A percentile compares a stretch with the other conserved stretches of the same genome.
Evolutionary conservation across 2,113 vertebrate species (phyloP).

Genomic region (Scortum barcoo): DNA sequence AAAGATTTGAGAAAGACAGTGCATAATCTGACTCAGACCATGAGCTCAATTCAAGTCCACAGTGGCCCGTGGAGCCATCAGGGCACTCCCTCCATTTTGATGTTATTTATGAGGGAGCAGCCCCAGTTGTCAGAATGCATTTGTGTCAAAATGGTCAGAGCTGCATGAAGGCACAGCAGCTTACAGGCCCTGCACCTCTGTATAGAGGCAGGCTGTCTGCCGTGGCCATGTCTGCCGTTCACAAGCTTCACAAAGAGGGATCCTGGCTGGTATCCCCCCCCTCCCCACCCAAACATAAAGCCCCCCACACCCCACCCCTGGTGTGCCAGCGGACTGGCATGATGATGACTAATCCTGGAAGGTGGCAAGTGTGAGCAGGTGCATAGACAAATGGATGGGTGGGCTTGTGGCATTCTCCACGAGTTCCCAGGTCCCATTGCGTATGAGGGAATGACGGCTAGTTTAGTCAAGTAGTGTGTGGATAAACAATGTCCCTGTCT

Average conservation of each 20-base stretch:
- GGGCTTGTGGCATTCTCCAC: constrained; percentile 62
- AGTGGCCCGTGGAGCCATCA: constrained; percentile 76
- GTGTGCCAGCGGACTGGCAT: constrained; percentile 73
- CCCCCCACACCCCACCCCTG: constrained; percentile 42
- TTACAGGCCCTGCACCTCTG: constrained; percentile 78
- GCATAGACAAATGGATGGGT: constrained; percentile 72
- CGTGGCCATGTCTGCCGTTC: constrained; percentile 62
- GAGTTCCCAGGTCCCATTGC: constrained; percentile 76
- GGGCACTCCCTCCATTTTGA: constrained; percentile 83
- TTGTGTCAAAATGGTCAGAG: constrained; percentile 88
- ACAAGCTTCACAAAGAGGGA: constrained; percentile 68
- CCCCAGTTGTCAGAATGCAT: constrained; percentile 85
- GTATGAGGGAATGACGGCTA: constrained; percentile 62
- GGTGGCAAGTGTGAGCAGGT: constrained; percentile 81
- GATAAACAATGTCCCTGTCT: constrained; percentile 81
- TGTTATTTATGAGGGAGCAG: constrained; percentile 86
- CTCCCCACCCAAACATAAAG: constrained; percentile 32
- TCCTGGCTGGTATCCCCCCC: constrained; percentile 56
- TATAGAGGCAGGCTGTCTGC: constrained; percentile 70
- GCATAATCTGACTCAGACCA: constrained; percentile 71
- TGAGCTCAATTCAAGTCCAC: constrained; percentile 73
- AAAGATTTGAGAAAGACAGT: constrained; percentile 68
- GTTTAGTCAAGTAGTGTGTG: constrained; percentile 76
- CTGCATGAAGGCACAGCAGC: constrained; percentile 84
- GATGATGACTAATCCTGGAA: constrained; percentile 79